Evolutionary conservation across 2,113 vertebrate species (phyloP), one percentile per base, ranked within the genome.

Genomic region (Gorsachius goisagi): DNA sequence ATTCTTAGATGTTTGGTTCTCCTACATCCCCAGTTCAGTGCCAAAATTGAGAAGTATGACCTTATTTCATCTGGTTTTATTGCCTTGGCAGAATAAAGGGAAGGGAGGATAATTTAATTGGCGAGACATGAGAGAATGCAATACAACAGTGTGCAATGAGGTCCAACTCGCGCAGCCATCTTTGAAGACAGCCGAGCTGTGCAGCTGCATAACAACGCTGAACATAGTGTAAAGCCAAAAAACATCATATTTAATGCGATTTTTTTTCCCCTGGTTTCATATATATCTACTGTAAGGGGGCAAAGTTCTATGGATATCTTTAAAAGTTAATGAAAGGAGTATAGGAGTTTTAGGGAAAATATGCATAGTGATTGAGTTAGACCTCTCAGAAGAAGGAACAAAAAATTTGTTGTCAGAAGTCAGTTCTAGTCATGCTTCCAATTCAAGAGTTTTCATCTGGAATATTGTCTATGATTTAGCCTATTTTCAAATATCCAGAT

Each of bases 81-180:
- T 91, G 41, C 66, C 85, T 95, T 95, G 93, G 95, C 90, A 97
- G 77, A 85, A 96, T 93, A 94, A 96, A 97, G 37, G 30, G 50
- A 45, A 62, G 67, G 67, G 78, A 97, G 85, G 89, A 91, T 96
- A 96, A 97, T 94, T 96, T 95, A 97, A 96, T 95, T 97, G 96
- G 94, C 37, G 3, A 95, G 62, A 96, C 88, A 91, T 95, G 79
- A 97, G 94, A 96, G 78, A 89, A 91, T 76, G 58, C 60, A 88
- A 67, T 85, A 91, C 27, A 47, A 89, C 52, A 90, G 73, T 89
- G 15, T 89, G 93, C 79, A 95, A 92, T 56, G 83, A 86, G 27
- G 85, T 96, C 93, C 95, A 96, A 97, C 92, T 95, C 67, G 30
- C 74, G 94, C 32, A 96, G 77, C 26, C 91, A 5, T 88, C 79